Evolutionary conservation across 2,888 invertebrate species (phyloP), one percentile per base, ranked within the genome.

Genomic region (Diogma glabrata): DNA sequence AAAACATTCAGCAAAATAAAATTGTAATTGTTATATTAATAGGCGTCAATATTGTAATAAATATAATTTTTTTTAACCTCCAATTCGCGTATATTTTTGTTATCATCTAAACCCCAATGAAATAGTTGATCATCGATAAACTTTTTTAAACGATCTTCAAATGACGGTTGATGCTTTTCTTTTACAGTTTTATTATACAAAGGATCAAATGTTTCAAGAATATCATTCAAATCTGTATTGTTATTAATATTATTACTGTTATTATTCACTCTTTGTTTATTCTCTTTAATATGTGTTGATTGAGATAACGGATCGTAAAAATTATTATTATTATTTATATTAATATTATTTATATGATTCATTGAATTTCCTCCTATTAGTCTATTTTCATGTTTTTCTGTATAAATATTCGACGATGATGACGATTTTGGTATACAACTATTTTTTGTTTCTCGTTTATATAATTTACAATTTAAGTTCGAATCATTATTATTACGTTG

Each of bases 91-190:
- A 30, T 8, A 30, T 30, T 30, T 4, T n/a, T 46, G 16, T 46
- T 46, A 24, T 46, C 46, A 16, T 46, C 46, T 24, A 46, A 26
- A 24, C 46, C 46, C 17, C 23, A 46, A 46, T 46, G 5, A 24
- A 24, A 24, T 46, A 46, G 24, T 46, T 26, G 46, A 46, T 46
- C 46, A 26, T 46, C 46, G 10, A 46, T 46, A 26, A 46, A 46
- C 24, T 46, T 46, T 16, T 24, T 24, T 46, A 46, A 46, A 16
- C 24, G 46, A 46, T 46, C 46, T 16, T 46, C 46, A 46, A 46
- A 46, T 16, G 26, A 22, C 24, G 24, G 24, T 24, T 24, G 24
- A 7, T 24, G 24, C 24, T 46, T 46, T 24, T 46, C 24, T 24
- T 46, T 45, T 23, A 8, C 20, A 19, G 22, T 20, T 4, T 4